Percentiles rank a stretch among this genome's conserved stretches.
Evolutionary conservation across 2,888 invertebrate species (phyloP).

Genomic region (Oeneis ivallda): DNA sequence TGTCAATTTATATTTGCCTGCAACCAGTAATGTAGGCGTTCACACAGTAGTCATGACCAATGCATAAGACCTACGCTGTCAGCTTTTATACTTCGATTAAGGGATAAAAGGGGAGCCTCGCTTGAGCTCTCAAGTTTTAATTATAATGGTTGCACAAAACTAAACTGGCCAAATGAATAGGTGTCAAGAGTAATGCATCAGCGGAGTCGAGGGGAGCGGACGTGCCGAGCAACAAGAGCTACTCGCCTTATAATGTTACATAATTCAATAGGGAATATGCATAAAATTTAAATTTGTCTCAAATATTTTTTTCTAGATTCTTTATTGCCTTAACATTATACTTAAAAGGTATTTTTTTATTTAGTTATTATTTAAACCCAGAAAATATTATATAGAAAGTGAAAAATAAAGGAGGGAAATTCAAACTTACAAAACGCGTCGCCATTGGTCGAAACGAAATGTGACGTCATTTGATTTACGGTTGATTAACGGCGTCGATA

Average conservation of each 20-base stretch:
- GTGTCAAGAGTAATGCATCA: constrained; percentile 77
- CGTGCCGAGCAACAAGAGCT: constrained; percentile 75
- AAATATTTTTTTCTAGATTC: too few relatives aligned
- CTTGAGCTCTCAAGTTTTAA: constrained; percentile 23
- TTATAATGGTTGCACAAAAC: constrained; percentile 46
- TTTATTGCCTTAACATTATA: too few relatives aligned
- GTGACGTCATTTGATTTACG: too few relatives aligned
- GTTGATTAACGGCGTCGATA: too few relatives aligned
- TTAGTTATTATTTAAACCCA: too few relatives aligned
- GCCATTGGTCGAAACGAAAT: too few relatives aligned
- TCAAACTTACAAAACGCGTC: too few relatives aligned
- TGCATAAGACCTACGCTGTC: constrained; percentile 42
- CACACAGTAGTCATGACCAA: constrained; percentile 39
- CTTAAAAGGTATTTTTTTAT: too few relatives aligned
- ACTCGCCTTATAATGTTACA: constrained; percentile 76
- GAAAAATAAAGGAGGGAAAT: too few relatives aligned
- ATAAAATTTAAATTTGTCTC: too few relatives aligned
- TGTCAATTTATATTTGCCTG: constrained; percentile 79
- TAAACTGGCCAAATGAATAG: constrained; percentile 73
- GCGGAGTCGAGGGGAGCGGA: constrained; percentile 60
- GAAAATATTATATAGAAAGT: too few relatives aligned
- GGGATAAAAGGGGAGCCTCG: constrained; percentile 23
- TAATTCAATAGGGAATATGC: too few relatives aligned
- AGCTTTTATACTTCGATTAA: constrained; percentile 31
- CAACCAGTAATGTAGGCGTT: constrained; percentile 61